Percentiles rank a stretch among this genome's conserved stretches.
Evolutionary conservation across 2,888 invertebrate species (phyloP).

Genomic region (Tubiluchus corallicola): DNA sequence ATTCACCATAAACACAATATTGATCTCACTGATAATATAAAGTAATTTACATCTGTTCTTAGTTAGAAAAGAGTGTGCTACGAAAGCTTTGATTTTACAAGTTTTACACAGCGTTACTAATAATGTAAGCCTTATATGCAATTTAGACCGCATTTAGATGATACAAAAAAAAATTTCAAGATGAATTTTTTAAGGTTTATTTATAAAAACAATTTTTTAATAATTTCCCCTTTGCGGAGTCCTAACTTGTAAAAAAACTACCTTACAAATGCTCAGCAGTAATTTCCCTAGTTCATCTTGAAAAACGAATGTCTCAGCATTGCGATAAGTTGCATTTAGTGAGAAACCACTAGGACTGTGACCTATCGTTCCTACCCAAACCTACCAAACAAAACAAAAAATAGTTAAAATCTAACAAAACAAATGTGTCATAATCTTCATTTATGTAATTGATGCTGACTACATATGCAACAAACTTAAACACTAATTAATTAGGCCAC

Average conservation of each 20-base stretch:
- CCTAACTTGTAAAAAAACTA: slow-evolving; percentile 16
- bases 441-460: neutral
- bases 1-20: no score
- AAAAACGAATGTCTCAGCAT: slow-evolving; percentile 32
- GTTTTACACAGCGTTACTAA: no score
- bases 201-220: no score
- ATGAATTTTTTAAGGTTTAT: neutral
- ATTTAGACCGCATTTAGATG: no score
- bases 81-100: no score
- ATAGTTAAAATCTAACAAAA: no score
- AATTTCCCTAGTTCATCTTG: slow-evolving; percentile 44
- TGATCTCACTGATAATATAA: no score
- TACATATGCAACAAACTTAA: neutral
- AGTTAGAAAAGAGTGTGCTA: no score
- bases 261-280: slow-evolving; percentile 35
- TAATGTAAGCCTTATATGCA: no score
- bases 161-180: no score
- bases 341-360: slow-evolving; percentile 31
- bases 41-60: no score
- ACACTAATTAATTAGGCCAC: neutral
- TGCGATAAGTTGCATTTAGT: slow-evolving; percentile 35
- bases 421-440: neutral
- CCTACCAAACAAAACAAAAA: slow-evolving; percentile 34
- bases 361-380: slow-evolving; percentile 40
- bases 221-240: no score